Evolutionary conservation across 2,888 invertebrate genomes (phyloP).

Genomic region (Buathra laborator): DNA sequence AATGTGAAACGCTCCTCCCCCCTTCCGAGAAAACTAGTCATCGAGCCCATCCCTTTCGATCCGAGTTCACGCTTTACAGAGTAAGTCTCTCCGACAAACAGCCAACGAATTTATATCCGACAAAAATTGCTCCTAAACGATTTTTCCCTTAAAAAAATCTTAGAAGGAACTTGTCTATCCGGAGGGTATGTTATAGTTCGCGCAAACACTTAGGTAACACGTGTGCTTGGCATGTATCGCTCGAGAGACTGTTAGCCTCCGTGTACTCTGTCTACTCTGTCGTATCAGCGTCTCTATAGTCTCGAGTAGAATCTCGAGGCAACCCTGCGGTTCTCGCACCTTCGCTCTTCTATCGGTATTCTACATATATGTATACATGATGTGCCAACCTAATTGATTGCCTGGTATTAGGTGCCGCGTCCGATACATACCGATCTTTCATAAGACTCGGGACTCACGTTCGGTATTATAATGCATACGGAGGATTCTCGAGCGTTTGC

Average conservation of each 20-base stretch:
- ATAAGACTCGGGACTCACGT: background rate
- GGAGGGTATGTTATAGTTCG: too few species aligned
- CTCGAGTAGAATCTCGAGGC: conserved; percentile 17
- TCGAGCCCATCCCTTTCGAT: conserved; percentile 31
- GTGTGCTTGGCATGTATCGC: conserved; percentile 30
- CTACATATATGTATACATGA: conserved; percentile 10
- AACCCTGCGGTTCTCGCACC: conserved; percentile 29
- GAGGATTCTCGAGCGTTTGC: background rate
- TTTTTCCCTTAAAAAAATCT: too few species aligned
- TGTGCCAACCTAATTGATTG: conserved; percentile 50
- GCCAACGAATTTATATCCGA: too few species aligned
- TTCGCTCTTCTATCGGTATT: conserved; percentile 9
- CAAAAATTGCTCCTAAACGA: too few species aligned
- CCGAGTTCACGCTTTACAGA: background rate
- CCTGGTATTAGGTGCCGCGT: conserved; percentile 30
- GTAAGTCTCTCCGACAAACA: background rate
- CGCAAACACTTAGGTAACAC: background rate
- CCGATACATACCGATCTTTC: conserved; percentile 19
- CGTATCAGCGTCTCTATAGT: background rate
- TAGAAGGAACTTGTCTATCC: too few species aligned
- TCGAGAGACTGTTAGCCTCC: background rate
- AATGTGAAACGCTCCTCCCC: background rate
- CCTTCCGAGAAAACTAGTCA: conserved; percentile 2
- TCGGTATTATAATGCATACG: background rate
- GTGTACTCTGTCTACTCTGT: conserved; percentile 8